Conservation (phyloP, 2,113 vertebrate genomes). For the Charina bottae region DNA sequence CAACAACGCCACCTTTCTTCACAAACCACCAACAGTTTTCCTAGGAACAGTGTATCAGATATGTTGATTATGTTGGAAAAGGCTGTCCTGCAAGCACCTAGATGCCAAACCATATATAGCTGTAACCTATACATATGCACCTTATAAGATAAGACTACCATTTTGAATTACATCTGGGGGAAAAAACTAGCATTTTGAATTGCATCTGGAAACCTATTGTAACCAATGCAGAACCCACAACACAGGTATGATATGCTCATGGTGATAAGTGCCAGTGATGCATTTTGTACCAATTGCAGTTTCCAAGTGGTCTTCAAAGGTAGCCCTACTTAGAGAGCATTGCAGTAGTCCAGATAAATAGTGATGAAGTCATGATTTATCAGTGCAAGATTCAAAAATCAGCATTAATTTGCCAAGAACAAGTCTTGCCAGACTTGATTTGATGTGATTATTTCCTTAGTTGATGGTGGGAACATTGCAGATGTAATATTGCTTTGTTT, state of each 20-base stretch:
- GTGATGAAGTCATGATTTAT: background rate
- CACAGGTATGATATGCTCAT: background rate
- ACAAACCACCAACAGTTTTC: background rate
- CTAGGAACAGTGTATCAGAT: background rate
- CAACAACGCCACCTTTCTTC: background rate
- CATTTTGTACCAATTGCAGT: background rate
- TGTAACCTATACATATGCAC: background rate
- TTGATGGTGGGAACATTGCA: background rate
- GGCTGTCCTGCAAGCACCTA: background rate
- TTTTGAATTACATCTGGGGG: background rate
- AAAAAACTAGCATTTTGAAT: background rate
- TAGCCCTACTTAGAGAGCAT: background rate
- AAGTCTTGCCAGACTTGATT: background rate
- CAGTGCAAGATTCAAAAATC: background rate
- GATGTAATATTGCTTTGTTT: background rate
- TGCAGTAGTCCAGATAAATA: background rate
- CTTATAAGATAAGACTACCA: background rate
- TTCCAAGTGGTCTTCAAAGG: background rate
- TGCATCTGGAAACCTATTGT: background rate
- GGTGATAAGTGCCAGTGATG: background rate
- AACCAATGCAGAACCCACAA: background rate
- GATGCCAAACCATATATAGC: background rate
- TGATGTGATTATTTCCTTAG: background rate
- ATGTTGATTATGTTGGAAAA: background rate
- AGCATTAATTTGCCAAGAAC: background rate